These are phyloP conservation scores for Vidua chalybeata DNA, from an alignment of 2,113 vertebrate genomes.

Conservation along the genomic window DNA sequence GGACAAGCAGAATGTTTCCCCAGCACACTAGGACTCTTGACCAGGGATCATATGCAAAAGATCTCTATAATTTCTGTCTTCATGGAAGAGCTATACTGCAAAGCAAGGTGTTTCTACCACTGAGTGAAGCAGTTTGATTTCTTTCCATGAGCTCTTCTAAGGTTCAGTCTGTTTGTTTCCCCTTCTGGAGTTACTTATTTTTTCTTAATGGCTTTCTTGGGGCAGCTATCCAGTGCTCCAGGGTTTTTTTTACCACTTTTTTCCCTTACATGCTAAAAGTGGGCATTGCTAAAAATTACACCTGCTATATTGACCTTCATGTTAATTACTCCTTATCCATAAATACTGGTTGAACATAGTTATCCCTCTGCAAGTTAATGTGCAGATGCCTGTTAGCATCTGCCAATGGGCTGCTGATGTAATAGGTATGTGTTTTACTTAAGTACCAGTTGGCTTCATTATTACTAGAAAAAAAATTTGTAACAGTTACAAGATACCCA, in stretches of 20 bases:
- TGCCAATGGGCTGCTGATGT: background rate
- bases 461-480: background rate
- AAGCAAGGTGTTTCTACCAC: background rate
- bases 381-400: background rate
- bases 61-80: background rate
- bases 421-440: background rate
- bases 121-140: background rate
- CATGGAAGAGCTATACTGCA: background rate
- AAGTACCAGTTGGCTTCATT: background rate
- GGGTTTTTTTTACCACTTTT: rapidly evolving
- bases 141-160: background rate
- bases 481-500: background rate
- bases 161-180: background rate
- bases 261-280: background rate
- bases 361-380: background rate
- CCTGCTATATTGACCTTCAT: background rate
- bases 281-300: background rate
- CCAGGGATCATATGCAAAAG: background rate
- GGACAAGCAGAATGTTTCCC: background rate
- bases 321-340: background rate
- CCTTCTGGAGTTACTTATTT: background rate
- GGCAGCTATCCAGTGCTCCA: background rate
- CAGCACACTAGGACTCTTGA: background rate
- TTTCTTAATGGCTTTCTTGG: background rate
- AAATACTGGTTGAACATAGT: background rate